phyloP scores from a whole-genome alignment of 2,113 vertebrate genomes.

The Anser cygnoides region DNA sequence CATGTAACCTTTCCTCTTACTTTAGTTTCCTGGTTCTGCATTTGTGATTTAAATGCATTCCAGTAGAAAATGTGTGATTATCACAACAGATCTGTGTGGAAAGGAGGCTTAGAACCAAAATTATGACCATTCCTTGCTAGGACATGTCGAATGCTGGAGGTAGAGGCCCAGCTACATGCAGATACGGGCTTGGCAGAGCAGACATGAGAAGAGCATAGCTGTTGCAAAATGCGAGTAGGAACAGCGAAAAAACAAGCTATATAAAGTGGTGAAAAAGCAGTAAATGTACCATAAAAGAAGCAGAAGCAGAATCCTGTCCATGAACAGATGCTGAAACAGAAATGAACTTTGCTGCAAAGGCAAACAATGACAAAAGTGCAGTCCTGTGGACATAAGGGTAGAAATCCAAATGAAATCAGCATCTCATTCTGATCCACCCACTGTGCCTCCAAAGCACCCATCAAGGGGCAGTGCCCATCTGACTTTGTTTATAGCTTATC shows the following conservation, averaged over 20 bases:
- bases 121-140: neutral
- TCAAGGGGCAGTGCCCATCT: conserved; percentile 2
- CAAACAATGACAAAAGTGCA: conserved; percentile 32
- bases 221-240: neutral
- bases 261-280: neutral
- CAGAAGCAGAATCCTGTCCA: neutral
- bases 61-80: neutral
- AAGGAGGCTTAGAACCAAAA: neutral
- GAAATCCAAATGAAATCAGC: conserved; percentile 37
- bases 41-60: neutral
- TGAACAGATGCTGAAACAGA: conserved; percentile 52
- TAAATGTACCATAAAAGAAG: neutral
- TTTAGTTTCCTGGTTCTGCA: neutral
- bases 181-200: neutral
- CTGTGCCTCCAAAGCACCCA: neutral
- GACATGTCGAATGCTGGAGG: conserved; percentile 12
- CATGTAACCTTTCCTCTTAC: neutral
- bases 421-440: neutral
- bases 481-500: neutral
- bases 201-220: neutral
- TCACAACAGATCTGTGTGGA: neutral
- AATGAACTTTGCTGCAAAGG: conserved; percentile 26
- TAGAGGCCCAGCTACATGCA: neutral
- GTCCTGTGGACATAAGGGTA: conserved; percentile 28
- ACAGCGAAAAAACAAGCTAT: neutral